Percentiles rank a stretch among this genome's conserved stretches.
phyloP scores from a whole-genome alignment of 2,888 invertebrate species.

The Rhagium mordax region DNA sequence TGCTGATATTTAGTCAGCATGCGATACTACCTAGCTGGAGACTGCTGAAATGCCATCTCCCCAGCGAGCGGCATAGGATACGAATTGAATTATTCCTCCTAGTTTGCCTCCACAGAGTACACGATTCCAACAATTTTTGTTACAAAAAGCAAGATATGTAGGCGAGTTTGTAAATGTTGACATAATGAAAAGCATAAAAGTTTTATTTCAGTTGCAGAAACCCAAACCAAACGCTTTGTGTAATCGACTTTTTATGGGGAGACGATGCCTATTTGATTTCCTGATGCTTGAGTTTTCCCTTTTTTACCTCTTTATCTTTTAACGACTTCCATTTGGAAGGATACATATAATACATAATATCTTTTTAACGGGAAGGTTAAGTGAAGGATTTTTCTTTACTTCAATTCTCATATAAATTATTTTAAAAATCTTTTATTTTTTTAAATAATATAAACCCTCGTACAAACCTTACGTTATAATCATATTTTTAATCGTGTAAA shows the following conservation, averaged over 20 bases:
- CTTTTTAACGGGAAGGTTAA: background rate
- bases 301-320: background rate
- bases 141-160: background rate
- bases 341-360: background rate
- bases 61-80: constrained; percentile 1
- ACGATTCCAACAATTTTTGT: background rate
- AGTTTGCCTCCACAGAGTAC: background rate
- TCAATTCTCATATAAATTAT: background rate
- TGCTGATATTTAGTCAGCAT: background rate
- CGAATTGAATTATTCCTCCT: constrained; percentile 19
- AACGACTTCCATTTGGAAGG: background rate
- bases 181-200: background rate
- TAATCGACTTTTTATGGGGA: background rate
- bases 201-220: background rate
- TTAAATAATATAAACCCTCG: too few relatives aligned
- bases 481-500: too few relatives aligned
- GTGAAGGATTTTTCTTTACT: background rate
- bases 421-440: too few relatives aligned
- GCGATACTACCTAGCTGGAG: background rate
- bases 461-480: too few relatives aligned
- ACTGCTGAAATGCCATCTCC: constrained; percentile 1
- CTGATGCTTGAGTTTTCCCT: background rate
- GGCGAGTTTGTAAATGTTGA: background rate
- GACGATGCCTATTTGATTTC: background rate
- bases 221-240: background rate